Conservation (phyloP, 2,113 vertebrate genomes). For the Sylvietta virens region DNA sequence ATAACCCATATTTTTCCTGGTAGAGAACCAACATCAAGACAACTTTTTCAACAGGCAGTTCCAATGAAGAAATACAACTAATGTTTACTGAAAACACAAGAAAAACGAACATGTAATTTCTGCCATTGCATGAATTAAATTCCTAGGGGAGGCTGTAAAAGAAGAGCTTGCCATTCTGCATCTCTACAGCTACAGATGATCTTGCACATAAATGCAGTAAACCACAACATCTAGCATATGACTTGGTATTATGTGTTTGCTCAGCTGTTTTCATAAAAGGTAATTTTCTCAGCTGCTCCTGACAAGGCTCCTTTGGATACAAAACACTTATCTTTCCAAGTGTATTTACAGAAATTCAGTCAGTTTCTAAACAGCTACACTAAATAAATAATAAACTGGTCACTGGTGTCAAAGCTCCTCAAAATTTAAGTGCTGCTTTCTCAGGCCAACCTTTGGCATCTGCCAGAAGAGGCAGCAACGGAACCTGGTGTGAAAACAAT, state of each 20-base stretch:
- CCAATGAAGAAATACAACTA: neutral
- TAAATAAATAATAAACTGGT: neutral
- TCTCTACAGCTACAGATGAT: neutral
- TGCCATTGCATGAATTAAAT: neutral
- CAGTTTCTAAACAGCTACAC: neutral
- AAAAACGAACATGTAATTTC: neutral
- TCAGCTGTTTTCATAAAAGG: slow-evolving; percentile 19
- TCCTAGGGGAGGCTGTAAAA: neutral
- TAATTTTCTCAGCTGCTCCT: slow-evolving; percentile 5
- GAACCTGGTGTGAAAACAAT: neutral
- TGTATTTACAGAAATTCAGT: neutral
- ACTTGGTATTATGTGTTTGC: neutral
- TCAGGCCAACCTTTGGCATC: neutral
- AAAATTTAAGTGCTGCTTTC: neutral
- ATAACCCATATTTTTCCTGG: neutral
- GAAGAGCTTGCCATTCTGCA: neutral
- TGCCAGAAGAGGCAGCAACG: neutral
- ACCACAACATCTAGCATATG: neutral
- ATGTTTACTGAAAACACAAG: neutral
- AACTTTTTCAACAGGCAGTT: neutral
- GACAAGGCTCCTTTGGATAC: neutral
- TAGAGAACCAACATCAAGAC: neutral
- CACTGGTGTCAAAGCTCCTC: neutral
- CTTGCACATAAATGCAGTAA: neutral
- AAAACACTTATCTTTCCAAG: neutral